Evolutionary conservation across 2,888 invertebrate species (phyloP).

Genomic region (Trachelus stipa): DNA sequence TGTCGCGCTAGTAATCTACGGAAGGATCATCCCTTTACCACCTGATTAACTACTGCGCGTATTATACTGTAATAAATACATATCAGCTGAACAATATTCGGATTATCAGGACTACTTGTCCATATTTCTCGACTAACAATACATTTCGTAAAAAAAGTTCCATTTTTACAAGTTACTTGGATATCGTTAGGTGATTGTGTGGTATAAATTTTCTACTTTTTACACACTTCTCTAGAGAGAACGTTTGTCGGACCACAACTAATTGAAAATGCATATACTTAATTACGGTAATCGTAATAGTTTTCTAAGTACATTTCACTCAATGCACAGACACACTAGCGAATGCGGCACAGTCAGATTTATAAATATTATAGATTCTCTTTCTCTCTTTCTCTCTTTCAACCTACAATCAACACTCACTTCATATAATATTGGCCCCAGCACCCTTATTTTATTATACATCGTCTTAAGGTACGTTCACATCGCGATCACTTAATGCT

Average conservation of each 20-base stretch:
- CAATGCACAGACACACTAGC: conserved; percentile 14
- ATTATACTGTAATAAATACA: neutral
- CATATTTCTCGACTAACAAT: neutral
- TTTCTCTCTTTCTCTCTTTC: conserved; percentile 18
- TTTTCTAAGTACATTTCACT: conserved; percentile 14
- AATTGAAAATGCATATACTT: neutral
- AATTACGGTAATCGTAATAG: conserved; percentile 20
- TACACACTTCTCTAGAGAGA: neutral
- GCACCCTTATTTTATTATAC: conserved; percentile 51
- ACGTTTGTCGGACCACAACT: neutral
- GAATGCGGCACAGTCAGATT: conserved; percentile 39
- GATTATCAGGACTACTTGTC: neutral
- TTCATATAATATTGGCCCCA: conserved; percentile 58
- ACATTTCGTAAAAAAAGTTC: conserved; percentile 2
- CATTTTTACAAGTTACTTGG: neutral
- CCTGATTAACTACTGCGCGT: neutral
- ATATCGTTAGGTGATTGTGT: no score
- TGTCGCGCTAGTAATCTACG: neutral
- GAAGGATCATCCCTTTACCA: neutral
- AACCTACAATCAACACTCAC: conserved; percentile 44
- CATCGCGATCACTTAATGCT: conserved; percentile 9
- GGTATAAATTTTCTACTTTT: neutral
- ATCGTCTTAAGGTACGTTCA: conserved; percentile 31
- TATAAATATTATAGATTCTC: conserved; percentile 33
- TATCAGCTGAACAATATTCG: neutral